phyloP scores from a whole-genome alignment of 2,797 vertebrate species.

The Gephyroberyx darwinii region DNA sequence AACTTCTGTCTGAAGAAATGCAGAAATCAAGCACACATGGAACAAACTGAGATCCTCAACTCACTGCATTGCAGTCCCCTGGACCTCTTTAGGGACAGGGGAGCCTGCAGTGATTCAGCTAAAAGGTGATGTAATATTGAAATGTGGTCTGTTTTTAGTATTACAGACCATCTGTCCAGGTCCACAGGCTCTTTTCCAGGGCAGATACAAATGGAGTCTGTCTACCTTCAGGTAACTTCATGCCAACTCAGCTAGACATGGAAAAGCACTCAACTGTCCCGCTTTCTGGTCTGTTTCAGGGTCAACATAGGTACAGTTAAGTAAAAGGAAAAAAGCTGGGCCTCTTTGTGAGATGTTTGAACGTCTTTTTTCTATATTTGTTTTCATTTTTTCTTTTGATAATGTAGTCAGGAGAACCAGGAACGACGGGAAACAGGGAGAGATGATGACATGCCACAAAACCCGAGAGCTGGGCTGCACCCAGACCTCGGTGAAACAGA shows the following conservation, averaged over 20 bases:
- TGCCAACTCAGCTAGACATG: slow-evolving; percentile 61
- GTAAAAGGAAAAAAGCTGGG: slow-evolving; percentile 18
- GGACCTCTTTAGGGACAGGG: slow-evolving; percentile 11
- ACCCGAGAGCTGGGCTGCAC: background rate
- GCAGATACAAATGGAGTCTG: slow-evolving; percentile 48
- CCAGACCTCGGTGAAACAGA: too few species aligned
- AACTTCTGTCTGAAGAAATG: background rate
- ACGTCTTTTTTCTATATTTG: background rate
- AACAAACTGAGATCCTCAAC: slow-evolving; percentile 7
- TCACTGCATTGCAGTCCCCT: slow-evolving; percentile 20
- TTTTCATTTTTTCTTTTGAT: slow-evolving; percentile 4
- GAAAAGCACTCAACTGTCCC: slow-evolving; percentile 69
- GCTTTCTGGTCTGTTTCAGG: slow-evolving; percentile 31
- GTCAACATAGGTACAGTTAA: slow-evolving; percentile 38
- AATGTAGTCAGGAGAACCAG: background rate
- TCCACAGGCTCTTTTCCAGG: slow-evolving; percentile 25
- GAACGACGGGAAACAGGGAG: background rate
- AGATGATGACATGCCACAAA: background rate
- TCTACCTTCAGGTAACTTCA: slow-evolving; percentile 58
- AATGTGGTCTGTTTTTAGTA: slow-evolving; percentile 51
- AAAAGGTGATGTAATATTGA: slow-evolving; percentile 52
- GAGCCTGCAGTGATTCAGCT: slow-evolving; percentile 18
- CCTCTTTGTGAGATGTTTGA: background rate
- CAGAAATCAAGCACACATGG: background rate
- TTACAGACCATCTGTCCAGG: slow-evolving; percentile 33